Base-by-base conservation (phyloP, 2,113 vertebrate species). In the Rhinopomastus cyanomelas region DNA sequence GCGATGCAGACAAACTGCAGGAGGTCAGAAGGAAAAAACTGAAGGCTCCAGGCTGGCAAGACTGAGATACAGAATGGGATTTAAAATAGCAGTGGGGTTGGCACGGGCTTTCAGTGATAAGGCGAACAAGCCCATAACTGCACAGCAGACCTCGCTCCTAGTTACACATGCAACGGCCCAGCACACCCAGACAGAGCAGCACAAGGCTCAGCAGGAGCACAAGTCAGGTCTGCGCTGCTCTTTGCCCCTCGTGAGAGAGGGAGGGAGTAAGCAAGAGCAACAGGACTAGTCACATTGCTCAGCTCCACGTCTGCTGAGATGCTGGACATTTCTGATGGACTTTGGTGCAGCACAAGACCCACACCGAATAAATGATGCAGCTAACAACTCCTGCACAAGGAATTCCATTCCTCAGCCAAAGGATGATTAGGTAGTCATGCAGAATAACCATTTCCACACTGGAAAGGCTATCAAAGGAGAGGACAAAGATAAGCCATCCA, bases 1-100 rank as follows among this genome's bases (percentile, higher is more conserved):
- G 68, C 0, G 4, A 91, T 48, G 76, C 23, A 80, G 85, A 87
- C 51, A 85, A 92, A 88, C 85, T 85, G 68, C 85, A 74, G 51
- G 49, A 74, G 39, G 49, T 83, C 67, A 66, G 42, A 65, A 34
- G 44, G 48, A 77, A 79, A 7, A 37, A 64, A 37, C 3, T 4
- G 9, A 30, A 61, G 55, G 42, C 36, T 80, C 25, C 32, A 44
- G 34, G 59, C 65, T 91, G 72, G 91, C 74, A 81, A 64, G n/a
- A 32, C 16, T 18, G 36, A 74, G 75, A 23, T 14, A 88, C 6
- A 71, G 84, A 89, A 81, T 25, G 30, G 85, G 29, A 59, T 36
- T 17, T 27, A 29, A 53, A 26, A 55, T 51, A 19, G 29, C 12
- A 56, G 29, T 7, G 16, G 13, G 5, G 19, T 46, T 91, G 75